Evolutionary conservation across 2,888 invertebrate species (phyloP), one percentile per base, ranked within the genome.

Genomic region (Adelognathus sp.): DNA sequence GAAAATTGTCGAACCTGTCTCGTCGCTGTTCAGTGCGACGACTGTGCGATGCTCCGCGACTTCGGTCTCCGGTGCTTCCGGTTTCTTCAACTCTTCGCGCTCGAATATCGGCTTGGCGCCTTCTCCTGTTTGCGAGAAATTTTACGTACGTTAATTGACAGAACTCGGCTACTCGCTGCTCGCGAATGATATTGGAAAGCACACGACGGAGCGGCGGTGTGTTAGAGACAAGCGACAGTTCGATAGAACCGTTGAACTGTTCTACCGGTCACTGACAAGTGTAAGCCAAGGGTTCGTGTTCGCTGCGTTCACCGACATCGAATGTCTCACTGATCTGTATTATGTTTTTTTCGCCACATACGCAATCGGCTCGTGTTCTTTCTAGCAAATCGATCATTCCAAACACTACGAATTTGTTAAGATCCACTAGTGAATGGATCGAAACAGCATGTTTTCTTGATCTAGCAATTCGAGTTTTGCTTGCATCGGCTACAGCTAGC

Each of bases 71-170:
- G 67, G 50, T 5, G 1, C 36, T 14, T 29, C 41, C 24, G 64
- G 21, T n/a, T 63, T 63, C 33, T 84, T 85, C 58, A 88, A 66
- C 78, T 88, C 88, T 54, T 86, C 86, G 6, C 87, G 82, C 36
- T 87, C 87, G 70, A 88, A 88, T 76, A 87, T 87, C n/a, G 88
- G 85, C 31, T 85, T 88, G 1, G 79, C 63, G 54, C 87, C 88
- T 71, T 88, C 88, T 41, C 88, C 88, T 86, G 64, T 58, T 54
- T 0, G 52, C 36, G 73, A 33, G 44, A 33, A 72, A 52, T 60
- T 50, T 11, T n/a, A 21, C 31, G 36, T 6, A 16, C 16, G 44
- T 75, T 63, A 61, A 46, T 9, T 9, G n/a, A 44, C 9, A 31
- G 7, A n/a, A n/a, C n/a, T n/a, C n/a, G n/a, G n/a, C n/a, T n/a